Percentiles rank a stretch among this genome's conserved stretches.
These are phyloP conservation scores for Xanthia togata DNA, from an alignment of 2,888 invertebrate species.

Conservation along the genomic window DNA sequence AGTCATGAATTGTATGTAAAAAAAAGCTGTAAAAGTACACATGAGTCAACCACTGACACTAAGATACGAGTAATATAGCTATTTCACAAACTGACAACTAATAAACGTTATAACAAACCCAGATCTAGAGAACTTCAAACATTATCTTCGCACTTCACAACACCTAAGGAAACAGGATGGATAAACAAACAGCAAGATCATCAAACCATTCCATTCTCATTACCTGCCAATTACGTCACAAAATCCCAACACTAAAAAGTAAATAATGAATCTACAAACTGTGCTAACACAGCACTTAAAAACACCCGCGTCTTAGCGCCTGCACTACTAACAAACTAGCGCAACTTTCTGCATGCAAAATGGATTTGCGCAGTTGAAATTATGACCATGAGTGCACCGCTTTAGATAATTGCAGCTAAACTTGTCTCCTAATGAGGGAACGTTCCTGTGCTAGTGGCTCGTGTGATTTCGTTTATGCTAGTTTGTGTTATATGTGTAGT, in stretches of 20 bases:
- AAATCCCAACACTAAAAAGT: conserved; percentile 30
- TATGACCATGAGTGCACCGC: conserved; percentile 78
- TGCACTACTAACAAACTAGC: conserved; percentile 71
- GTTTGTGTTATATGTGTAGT: conserved; percentile 25
- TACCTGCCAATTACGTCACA: conserved; percentile 15
- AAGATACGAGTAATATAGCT: too few relatives aligned
- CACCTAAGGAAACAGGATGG: background rate
- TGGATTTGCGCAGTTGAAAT: conserved; percentile 78
- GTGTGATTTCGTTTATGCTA: conserved; percentile 67
- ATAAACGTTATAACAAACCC: background rate
- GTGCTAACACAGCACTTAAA: conserved; percentile 75
- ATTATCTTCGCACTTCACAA: background rate
- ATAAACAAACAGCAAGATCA: background rate
- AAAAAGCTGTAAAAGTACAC: background rate
- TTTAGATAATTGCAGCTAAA: conserved; percentile 86
- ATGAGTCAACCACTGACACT: background rate
- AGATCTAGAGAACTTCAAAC: background rate
- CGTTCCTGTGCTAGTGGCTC: conserved; percentile 64
- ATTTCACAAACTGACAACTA: background rate
- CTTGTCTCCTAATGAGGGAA: conserved; percentile 84
- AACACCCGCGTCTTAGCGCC: conserved; percentile 76
- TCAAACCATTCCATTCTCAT: background rate
- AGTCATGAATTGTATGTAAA: background rate
- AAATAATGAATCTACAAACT: conserved; percentile 73
- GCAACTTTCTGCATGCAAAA: conserved; percentile 85